Conservation (phyloP, 35 echinoderm and acorn worm species). For the Patiria miniata region DNA sequence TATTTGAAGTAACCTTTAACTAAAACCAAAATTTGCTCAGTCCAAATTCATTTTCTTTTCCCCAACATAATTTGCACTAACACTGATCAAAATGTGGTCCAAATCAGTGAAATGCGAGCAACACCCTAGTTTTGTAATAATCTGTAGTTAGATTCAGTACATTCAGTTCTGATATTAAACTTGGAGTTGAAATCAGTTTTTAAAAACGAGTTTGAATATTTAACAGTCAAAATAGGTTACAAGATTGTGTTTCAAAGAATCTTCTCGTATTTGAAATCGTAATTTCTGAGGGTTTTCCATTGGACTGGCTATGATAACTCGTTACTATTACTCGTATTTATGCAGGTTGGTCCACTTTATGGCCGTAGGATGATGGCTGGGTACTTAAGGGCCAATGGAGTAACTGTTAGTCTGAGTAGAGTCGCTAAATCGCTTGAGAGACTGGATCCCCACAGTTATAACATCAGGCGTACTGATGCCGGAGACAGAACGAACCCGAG, state of each 20-base stretch:
- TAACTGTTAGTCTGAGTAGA: background rate
- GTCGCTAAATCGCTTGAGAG: background rate
- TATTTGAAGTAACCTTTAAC: background rate
- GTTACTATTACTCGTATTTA: background rate
- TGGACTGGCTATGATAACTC: too few species aligned
- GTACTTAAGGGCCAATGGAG: background rate
- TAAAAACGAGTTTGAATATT: too few species aligned
- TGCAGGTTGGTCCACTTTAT: slow-evolving; percentile 16
- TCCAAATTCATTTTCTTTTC: background rate
- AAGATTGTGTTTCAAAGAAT: too few species aligned
- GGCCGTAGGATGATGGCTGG: background rate
- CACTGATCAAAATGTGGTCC: background rate
- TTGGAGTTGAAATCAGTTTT: too few species aligned
- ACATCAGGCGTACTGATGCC: background rate
- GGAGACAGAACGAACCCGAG: background rate
- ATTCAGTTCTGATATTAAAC: too few species aligned
- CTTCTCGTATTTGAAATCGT: too few species aligned
- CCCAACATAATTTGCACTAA: background rate
- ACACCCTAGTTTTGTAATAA: too few species aligned
- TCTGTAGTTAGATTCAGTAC: too few species aligned
- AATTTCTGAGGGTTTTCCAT: too few species aligned
- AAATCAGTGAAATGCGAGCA: too few species aligned
- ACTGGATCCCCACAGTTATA: background rate
- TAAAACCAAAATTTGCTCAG: background rate
- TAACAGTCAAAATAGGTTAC: too few species aligned